Base-by-base conservation (phyloP, 2,797 vertebrate genomes). In the Enteromius trimaculatus region DNA sequence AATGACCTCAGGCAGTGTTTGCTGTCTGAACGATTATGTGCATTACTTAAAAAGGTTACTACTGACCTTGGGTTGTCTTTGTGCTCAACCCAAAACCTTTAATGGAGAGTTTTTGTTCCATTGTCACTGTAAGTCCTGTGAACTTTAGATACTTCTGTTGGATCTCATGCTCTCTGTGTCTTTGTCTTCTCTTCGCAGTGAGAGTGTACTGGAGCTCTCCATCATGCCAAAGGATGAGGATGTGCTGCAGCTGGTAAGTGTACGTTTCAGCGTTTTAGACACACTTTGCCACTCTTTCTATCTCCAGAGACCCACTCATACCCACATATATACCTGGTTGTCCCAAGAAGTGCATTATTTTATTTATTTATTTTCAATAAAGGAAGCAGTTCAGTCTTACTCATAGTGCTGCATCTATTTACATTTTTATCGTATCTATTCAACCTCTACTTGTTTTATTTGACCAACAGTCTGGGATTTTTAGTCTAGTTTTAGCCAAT, bases 161-260 rank as follows among this genome's bases (percentile, higher is more conserved):
- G 49, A 44, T 23, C 53, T 74, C 53, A 23, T 23, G n/a, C 44
- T 78, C 17, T 72, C 14, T 68, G 17, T 62, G 17, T 84, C 29
- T 21, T 11, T 49, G 19, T 23, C 44, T 44, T 86, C 55, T 75
- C 80, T 51, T 65, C 37, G 5, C 93, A 99, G 98, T 76, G 96
- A 97, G 29, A 95, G 96, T 84, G 94, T 96, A 84, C 89, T 99
- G 95, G 97, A 99, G 89, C 96, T 99, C 65, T 97, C 96, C 82
- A 99, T 99, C 88, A 98, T 99, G 98, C 97, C 98, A 90, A 97
- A 97, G 92, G 97, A 99, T 0, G 98, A 99, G 92, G 98, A 99
- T 79, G 96, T 99, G 88, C 96, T 99, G 84, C 98, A 99, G 92
- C 92, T 99, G 96, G 98, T 99, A 94, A 97, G 98, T 94, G 86